Evolutionary conservation across 2,113 vertebrate species (phyloP).

Genomic region (Otocyon megalotis): DNA sequence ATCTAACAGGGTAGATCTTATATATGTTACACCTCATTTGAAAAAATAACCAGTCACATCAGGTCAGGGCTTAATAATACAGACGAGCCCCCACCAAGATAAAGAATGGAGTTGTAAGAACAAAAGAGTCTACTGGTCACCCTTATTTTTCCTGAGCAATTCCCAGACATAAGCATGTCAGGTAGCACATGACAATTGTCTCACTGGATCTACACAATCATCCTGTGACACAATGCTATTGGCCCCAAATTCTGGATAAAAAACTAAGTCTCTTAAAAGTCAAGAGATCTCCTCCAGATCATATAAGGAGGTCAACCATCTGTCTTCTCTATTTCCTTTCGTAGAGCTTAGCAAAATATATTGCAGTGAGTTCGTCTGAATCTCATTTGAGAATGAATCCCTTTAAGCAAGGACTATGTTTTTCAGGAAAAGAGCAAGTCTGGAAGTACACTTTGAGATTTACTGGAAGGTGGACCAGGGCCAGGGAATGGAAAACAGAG

Average conservation of each 20-base stretch:
- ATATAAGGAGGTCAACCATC: not conserved
- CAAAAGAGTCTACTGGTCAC: not conserved
- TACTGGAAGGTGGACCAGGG: not conserved
- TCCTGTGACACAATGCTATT: too few species aligned
- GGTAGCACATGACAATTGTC: not conserved
- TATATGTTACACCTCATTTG: not conserved
- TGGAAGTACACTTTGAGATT: not conserved
- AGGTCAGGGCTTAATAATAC: not conserved
- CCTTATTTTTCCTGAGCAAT: not conserved
- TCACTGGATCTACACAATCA: not conserved
- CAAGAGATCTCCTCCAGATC: not conserved
- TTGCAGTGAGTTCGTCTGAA: not conserved
- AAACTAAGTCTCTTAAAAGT: not conserved
- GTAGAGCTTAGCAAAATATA: not conserved
- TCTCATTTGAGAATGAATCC: not conserved
- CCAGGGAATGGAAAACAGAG: not conserved
- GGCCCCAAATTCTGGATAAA: not conserved
- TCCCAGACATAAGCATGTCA: not conserved
- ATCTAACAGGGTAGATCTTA: not conserved
- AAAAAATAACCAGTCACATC: not conserved
- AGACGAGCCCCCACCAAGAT: not conserved
- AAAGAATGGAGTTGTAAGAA: not conserved
- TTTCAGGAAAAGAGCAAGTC: not conserved
- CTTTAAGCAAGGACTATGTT: not conserved
- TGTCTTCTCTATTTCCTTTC: not conserved